Evolutionary conservation across 2,888 invertebrate genomes (phyloP).

Genomic region (Drosophila picticornis): DNA sequence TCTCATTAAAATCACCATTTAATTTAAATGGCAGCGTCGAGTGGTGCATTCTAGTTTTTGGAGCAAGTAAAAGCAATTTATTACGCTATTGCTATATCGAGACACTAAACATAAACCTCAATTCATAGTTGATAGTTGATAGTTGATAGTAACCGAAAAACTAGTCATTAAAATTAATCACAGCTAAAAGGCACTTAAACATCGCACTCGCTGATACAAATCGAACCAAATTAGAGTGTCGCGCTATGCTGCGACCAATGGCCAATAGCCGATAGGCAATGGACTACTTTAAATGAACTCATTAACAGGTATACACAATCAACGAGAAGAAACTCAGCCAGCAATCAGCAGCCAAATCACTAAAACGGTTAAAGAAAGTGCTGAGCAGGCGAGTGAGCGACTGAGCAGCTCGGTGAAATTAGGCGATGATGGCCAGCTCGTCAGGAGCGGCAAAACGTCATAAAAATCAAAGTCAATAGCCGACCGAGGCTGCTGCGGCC

Average conservation of each 20-base stretch:
- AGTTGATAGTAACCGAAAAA: constrained; percentile 34
- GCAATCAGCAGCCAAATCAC: constrained; percentile 49
- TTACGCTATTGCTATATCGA: constrained; percentile 35
- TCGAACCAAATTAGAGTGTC: constrained; percentile 68
- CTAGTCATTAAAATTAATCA: constrained; percentile 74
- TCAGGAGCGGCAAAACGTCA: constrained; percentile 52
- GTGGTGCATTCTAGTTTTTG: constrained; percentile 46
- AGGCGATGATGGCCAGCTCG: constrained; percentile 47
- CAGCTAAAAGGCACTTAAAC: constrained; percentile 76
- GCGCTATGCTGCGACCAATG: constrained; percentile 10
- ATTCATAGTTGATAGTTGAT: constrained; percentile 1
- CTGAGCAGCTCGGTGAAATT: constrained; percentile 64
- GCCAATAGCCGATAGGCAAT: constrained; percentile 38
- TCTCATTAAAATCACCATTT: constrained; percentile 75
- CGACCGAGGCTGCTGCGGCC: constrained; percentile 55
- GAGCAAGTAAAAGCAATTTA: constrained; percentile 54
- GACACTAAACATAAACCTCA: constrained; percentile 26
- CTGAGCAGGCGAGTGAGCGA: constrained; percentile 39
- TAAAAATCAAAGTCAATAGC: constrained; percentile 78
- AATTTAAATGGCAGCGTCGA: constrained; percentile 63
- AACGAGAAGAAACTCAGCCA: constrained; percentile 7
- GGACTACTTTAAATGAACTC: constrained; percentile 75
- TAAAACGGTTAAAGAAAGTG: constrained; percentile 67
- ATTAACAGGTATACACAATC: constrained; percentile 59
- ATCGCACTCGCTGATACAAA: constrained; percentile 60